phyloP scores from a whole-genome alignment of 2,888 invertebrate species.

The Acrobasis suavella region DNA sequence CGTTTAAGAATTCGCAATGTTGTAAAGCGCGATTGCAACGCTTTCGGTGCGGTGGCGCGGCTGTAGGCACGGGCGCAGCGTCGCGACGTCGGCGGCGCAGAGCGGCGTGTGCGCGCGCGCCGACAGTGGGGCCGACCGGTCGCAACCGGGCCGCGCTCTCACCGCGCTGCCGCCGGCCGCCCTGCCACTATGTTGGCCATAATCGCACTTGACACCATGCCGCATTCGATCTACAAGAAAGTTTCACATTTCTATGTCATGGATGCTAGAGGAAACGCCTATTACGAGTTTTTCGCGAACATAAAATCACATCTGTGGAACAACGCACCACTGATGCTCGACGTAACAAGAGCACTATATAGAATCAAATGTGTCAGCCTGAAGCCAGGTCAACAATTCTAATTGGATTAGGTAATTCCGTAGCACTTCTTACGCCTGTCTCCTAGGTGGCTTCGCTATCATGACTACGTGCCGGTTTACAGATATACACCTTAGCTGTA shows the following conservation, averaged over 20 bases:
- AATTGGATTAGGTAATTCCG: slow-evolving; percentile 72
- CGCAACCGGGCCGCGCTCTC: slow-evolving; percentile 80
- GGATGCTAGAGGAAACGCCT: slow-evolving; percentile 51
- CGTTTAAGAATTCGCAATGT: slow-evolving; percentile 49
- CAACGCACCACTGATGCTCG: slow-evolving; percentile 6
- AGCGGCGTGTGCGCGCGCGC: slow-evolving; percentile 70
- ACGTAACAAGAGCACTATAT: slow-evolving; percentile 9
- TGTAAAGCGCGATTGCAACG: slow-evolving; percentile 49
- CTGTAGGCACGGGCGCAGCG: slow-evolving; percentile 65
- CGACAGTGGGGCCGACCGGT: slow-evolving; percentile 79
- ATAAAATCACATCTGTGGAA: background rate
- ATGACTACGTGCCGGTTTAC: slow-evolving; percentile 32
- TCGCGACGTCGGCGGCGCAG: slow-evolving; percentile 78
- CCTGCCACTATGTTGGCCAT: slow-evolving; percentile 67
- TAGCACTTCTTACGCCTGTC: slow-evolving; percentile 41
- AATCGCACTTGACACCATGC: slow-evolving; percentile 80
- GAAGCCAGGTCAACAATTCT: slow-evolving; percentile 58
- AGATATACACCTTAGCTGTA: slow-evolving; percentile 1
- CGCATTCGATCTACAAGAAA: slow-evolving; percentile 73
- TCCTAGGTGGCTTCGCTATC: slow-evolving; percentile 56
- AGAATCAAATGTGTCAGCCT: slow-evolving; percentile 31
- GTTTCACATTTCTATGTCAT: slow-evolving; percentile 77
- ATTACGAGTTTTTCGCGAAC: slow-evolving; percentile 6
- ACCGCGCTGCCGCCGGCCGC: slow-evolving; percentile 59
- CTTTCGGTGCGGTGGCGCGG: slow-evolving; percentile 51